Base-by-base conservation (phyloP, 1,140 invertebrate species). In the Drosophila paulistorum region DNA sequence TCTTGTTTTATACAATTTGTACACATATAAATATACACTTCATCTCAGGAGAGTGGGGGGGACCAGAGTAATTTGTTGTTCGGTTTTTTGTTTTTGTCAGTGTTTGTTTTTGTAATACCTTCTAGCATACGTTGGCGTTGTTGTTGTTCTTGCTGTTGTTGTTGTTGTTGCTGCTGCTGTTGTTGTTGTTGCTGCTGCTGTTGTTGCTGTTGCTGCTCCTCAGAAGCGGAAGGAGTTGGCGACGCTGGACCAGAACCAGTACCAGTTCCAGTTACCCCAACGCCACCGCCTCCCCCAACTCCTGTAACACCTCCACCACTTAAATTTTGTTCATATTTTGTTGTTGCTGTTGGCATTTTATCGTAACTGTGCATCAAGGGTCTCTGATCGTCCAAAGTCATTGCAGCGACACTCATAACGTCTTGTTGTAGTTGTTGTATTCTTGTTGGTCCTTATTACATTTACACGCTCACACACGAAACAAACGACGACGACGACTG, bases 341-440 rank as follows among this genome's bases (percentile, higher is more conserved):
- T 70, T 68, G 57, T 59, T 37, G 45, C 45, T 51, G 78, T 71
- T 39, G 89, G 73, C 90, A 91, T 90, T 91, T 91, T 91, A 59
- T 91, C 90, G 79, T 91, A 91, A 91, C 79, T 91, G 81, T 91
- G 90, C 90, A 91, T 91, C 83, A 91, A 90, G 65, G 90, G 90
- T 91, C 90, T 91, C 73, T 91, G 90, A 91, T 91, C 90, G 90
- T 91, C 90, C 90, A 91, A 90, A 91, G 90, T 91, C 90, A 91
- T 91, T 91, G 90, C 90, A 91, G 90, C 90, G 90, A 91, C 90
- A 91, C 90, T 91, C 90, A 91, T 91, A 82, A 91, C 79, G 64
- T 81, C 45, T 71, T 66, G 45, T 71, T 61, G 65, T 51, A 61
- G 41, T 42, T 68, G 65, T 59, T 61, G 39, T 65, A 55, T 74